Evolutionary conservation across 2,113 vertebrate species (phyloP), one percentile per base, ranked within the genome.

Genomic region (Solenodon paradoxus): DNA sequence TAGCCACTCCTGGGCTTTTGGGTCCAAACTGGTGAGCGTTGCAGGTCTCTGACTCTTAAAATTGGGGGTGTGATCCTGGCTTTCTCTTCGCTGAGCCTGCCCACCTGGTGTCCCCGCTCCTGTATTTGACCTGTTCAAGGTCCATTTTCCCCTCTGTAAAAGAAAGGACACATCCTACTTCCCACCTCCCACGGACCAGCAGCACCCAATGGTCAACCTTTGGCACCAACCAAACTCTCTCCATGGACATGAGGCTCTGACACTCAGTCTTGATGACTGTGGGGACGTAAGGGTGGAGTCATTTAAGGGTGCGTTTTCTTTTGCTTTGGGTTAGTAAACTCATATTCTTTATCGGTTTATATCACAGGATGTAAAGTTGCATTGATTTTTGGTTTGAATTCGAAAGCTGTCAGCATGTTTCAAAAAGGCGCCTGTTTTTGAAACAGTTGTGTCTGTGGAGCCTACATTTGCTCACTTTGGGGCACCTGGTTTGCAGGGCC

Each of bases 341-440:
- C 35, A 13, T 77, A 94, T 96, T 72, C 64, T 61, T 96, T 69
- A 26, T 68, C 87, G n/a, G 49, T 83, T 71, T 35, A 79, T 63
- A 24, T 82, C 38, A 75, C 47, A 26, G 19, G 28, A 40, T 85
- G 63, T 94, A 94, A 80, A 82, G 42, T 9, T 47, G 5, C 4
- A 26, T 13, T 47, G 17, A 90, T 71, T 95, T 96, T 90, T 94
- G n/a, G 17, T 69, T 89, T 72, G n/a, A 45, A 55, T 61, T 63
- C 24, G 61, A 84, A 75, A 66, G 55, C 35, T n/a, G 5, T 49
- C 35, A 38, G 45, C n/a, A 47, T 28, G 78, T 92, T 0, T 1
- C 72, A 45, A 93, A 96, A 83, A 75, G 51, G 90, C 32, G 55
- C 74, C 47, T 47, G 30, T 55, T 71, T 80, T 19, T 22, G 20